phyloP scores from a whole-genome alignment of 2,888 invertebrate species.

The Drosophila robusta region DNA sequence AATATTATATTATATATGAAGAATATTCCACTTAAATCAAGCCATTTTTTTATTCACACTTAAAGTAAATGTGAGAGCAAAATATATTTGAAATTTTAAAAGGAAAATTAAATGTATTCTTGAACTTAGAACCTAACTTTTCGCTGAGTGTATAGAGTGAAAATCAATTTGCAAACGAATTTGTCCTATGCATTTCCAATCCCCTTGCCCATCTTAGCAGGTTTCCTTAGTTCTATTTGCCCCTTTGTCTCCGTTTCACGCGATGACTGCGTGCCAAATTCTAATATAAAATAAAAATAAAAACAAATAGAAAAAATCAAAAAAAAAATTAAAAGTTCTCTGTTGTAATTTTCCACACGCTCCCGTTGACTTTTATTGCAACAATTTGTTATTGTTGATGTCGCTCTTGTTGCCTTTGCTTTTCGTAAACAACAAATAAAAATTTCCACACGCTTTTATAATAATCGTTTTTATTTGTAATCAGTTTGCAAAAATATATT shows the following conservation, averaged over 20 bases:
- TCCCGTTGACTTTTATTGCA: conserved; percentile 36
- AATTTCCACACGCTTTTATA: conserved; percentile 60
- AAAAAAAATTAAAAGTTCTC: conserved; percentile 3
- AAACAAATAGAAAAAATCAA: neutral
- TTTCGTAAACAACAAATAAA: conserved; percentile 46
- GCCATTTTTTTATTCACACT: too few relatives aligned
- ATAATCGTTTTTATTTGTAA: conserved; percentile 44
- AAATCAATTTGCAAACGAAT: conserved; percentile 4
- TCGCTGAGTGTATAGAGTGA: neutral
- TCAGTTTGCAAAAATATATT: conserved; percentile 38
- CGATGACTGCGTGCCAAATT: conserved; percentile 42
- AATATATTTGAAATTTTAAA: too few relatives aligned
- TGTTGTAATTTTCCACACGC: conserved; percentile 56
- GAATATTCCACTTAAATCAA: too few relatives aligned
- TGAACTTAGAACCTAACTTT: neutral
- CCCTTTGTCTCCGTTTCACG: conserved; percentile 17
- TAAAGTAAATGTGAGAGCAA: too few relatives aligned
- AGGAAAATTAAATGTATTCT: too few relatives aligned
- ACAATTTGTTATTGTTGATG: conserved; percentile 12
- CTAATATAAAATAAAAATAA: conserved; percentile 6
- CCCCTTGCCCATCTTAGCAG: neutral
- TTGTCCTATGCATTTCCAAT: neutral
- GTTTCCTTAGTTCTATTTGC: neutral
- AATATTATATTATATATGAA: too few relatives aligned
- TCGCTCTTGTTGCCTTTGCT: conserved; percentile 16